Evolutionary conservation across 1,140 invertebrate species (phyloP).

Genomic region (Oryzaephilus surinamensis): DNA sequence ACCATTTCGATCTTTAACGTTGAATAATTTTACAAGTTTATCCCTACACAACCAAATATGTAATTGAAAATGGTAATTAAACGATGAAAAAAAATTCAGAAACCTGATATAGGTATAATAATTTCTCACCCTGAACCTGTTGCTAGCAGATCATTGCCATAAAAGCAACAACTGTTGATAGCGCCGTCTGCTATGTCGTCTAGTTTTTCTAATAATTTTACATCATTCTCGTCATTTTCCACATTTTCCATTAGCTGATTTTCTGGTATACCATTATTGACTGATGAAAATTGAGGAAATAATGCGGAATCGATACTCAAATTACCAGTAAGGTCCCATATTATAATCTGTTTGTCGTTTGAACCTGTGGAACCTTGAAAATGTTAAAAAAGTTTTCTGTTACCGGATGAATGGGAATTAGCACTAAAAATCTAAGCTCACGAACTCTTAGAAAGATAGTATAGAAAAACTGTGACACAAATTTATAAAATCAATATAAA

Average conservation of each 20-base stretch:
- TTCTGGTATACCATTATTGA: slow-evolving; percentile 30
- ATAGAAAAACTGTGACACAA: no score
- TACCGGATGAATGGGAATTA: no score
- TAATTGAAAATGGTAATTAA: no score
- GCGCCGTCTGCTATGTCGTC: slow-evolving; percentile 40
- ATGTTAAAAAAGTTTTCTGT: no score
- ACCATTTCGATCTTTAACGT: slow-evolving; percentile 29
- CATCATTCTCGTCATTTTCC: slow-evolving; percentile 35
- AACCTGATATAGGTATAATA: neutral
- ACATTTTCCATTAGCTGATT: slow-evolving; percentile 37
- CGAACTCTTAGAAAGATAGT: no score
- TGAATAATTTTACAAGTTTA: slow-evolving; percentile 45
- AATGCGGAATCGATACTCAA: slow-evolving; percentile 41
- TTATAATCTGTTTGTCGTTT: slow-evolving; percentile 57
- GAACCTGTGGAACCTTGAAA: slow-evolving; percentile 46
- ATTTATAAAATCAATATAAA: no score
- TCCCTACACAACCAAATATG: slow-evolving; percentile 36
- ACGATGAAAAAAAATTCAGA: neutral
- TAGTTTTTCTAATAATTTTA: slow-evolving; percentile 40
- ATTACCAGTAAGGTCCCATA: slow-evolving; percentile 50
- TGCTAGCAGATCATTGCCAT: slow-evolving; percentile 40
- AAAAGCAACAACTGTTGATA: slow-evolving; percentile 48
- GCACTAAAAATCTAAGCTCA: no score
- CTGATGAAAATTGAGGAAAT: slow-evolving; percentile 19
- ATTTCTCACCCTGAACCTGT: slow-evolving; percentile 43